phyloP scores from a whole-genome alignment of 2,888 invertebrate genomes.

The Megaustenia siamemsis region DNA sequence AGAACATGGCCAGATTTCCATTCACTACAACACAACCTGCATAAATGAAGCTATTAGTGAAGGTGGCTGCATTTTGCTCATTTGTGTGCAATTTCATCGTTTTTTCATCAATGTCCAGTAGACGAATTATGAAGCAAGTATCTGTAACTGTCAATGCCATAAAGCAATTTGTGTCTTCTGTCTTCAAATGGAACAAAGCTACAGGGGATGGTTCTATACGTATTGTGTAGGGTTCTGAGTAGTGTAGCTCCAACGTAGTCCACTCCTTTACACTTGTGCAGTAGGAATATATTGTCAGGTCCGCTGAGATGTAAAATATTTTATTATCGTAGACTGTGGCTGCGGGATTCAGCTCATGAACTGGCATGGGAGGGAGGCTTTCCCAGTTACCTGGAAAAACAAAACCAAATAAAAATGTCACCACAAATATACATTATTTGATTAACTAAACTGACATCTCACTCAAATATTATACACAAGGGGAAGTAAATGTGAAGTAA shows the following conservation, averaged over 20 bases:
- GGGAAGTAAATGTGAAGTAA: too few relatives aligned
- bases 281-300: background rate
- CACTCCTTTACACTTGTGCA: background rate
- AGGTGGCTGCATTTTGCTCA: background rate
- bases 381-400: constrained; percentile 32
- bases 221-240: too few relatives aligned
- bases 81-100: background rate
- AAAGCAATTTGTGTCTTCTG: background rate
- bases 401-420: background rate
- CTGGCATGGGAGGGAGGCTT: constrained; percentile 3
- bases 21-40: constrained; percentile 4
- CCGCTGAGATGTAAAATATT: constrained; percentile 27
- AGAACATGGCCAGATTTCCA: constrained; percentile 23
- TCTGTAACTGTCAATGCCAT: too few relatives aligned
- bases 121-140: background rate
- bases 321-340: background rate
- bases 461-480: too few relatives aligned
- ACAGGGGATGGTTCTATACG: background rate
- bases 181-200: background rate
- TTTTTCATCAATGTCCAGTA: background rate
- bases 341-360: constrained; percentile 19
- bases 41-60: background rate
- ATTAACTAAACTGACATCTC: too few relatives aligned
- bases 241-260: background rate
- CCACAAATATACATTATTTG: too few relatives aligned